Evolutionary conservation across 2,888 invertebrate genomes (phyloP), one percentile per base, ranked within the genome.

Genomic region (Gandaritis pyraliata): DNA sequence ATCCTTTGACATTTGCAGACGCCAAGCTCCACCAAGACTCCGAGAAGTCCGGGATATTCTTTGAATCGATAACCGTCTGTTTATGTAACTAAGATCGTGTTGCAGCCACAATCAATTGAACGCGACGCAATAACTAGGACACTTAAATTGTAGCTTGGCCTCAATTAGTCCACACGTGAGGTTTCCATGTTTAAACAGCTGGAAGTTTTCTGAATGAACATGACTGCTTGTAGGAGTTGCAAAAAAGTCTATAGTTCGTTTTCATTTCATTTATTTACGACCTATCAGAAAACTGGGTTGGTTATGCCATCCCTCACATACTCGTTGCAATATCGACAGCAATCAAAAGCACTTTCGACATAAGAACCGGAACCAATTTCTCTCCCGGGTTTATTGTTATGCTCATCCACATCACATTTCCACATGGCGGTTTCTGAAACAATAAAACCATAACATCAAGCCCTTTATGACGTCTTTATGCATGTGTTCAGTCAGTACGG

Each of bases 341-440:
- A 43, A 16, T 33, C 16, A 30, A 53, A 41, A 36, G 33, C 54
- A 59, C 58, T 61, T 61, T 63, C 54, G 39, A 51, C 47, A 46
- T 66, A 66, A 66, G 66, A 72, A 55, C 73, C 73, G 75, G 77
- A 78, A 81, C 79, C 75, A 81, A 78, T 76, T 72, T 72, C 71
- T 72, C 71, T 72, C 72, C 63, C 53, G 66, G 61, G 58, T 64
- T 64, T 61, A 66, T 69, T 68, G 63, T 52, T 59, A 66, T 55
- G 59, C 15, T 52, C 47, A 58, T 64, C 45, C 58, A 63, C 61
- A 53, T 64, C 15, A 36, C 15, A 50, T 51, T 33, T 52, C 36
- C 41, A 38, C 30, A 53, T 48, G 61, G 53, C 36, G 58, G 41
- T 65, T 63, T 49, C 36, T 54, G 54, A 69, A 68, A 72, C 73